Conservation (phyloP, 2,113 vertebrate species). For the Bufo bufo region DNA sequence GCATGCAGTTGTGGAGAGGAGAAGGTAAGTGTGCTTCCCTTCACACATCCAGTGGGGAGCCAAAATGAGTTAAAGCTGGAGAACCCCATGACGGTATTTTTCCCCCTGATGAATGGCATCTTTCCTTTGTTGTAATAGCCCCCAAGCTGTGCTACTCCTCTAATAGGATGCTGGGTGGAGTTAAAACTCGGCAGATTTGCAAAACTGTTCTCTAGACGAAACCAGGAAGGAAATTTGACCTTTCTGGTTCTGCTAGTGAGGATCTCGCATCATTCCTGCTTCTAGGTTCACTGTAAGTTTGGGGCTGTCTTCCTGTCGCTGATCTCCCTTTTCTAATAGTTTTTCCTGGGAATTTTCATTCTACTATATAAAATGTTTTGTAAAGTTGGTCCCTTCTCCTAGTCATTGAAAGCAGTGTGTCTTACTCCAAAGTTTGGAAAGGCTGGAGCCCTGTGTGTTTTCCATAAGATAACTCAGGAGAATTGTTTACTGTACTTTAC, state of each 20-base stretch:
- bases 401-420: not conserved
- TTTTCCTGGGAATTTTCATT: not conserved
- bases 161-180: conserved; percentile 46
- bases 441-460: not conserved
- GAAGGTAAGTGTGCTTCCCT: too few relatives aligned
- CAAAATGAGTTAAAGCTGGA: too few relatives aligned
- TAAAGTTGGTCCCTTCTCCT: not conserved
- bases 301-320: not conserved
- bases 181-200: conserved; percentile 5
- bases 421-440: not conserved
- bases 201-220: conserved; percentile 20
- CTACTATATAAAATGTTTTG: not conserved
- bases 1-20: too few relatives aligned
- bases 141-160: conserved; percentile 8
- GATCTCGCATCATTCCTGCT: conserved; percentile 26
- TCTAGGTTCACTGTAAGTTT: conserved; percentile 35
- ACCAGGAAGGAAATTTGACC: conserved; percentile 54
- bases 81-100: too few relatives aligned
- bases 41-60: too few relatives aligned
- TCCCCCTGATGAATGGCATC: too few relatives aligned
- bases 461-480: too few relatives aligned
- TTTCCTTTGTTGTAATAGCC: not conserved
- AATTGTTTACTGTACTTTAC: too few relatives aligned
- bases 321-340: not conserved
- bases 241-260: conserved; percentile 10